Conservation (phyloP, 2,888 invertebrate genomes). For the Andrena chrysosceles region DNA sequence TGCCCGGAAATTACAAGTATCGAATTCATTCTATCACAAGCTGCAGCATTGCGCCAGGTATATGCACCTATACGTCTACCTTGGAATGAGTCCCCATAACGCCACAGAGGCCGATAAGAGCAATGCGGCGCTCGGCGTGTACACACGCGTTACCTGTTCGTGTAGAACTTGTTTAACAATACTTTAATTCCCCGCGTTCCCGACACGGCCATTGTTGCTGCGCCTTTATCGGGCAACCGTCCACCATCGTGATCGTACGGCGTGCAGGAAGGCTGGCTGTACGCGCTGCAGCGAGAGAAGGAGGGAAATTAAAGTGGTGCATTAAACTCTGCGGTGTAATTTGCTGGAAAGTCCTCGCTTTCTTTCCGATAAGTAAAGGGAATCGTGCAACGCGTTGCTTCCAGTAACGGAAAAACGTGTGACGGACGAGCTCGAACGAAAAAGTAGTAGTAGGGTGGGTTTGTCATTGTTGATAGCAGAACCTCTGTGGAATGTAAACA, state of each 20-base stretch:
- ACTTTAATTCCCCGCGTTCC: constrained; percentile 63
- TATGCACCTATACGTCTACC: background rate
- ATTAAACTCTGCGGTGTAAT: constrained; percentile 40
- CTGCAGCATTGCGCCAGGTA: background rate
- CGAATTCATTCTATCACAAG: constrained; percentile 30
- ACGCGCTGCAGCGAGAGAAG: background rate
- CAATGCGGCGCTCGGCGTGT: constrained; percentile 34
- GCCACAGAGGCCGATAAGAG: constrained; percentile 57
- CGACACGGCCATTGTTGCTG: constrained; percentile 58
- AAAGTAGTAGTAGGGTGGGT: background rate
- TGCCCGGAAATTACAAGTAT: constrained; percentile 33
- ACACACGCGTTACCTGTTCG: constrained; percentile 39
- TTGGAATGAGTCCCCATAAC: constrained; percentile 35
- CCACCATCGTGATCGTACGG: constrained; percentile 25
- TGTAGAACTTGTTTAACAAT: constrained; percentile 64
- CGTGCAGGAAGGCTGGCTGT: constrained; percentile 8
- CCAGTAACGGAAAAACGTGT: background rate
- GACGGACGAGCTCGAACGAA: background rate
- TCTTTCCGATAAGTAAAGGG: constrained; percentile 10
- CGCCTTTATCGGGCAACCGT: constrained; percentile 52
- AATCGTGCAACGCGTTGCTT: background rate
- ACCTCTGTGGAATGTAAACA: background rate
- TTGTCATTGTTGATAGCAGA: background rate
- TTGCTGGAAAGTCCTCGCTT: constrained; percentile 16
- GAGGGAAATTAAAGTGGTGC: constrained; percentile 40